Percentiles rank a stretch among this genome's conserved stretches.
Conservation (phyloP, 2,888 invertebrate species). For the Pachymerium ferrugineum region DNA sequence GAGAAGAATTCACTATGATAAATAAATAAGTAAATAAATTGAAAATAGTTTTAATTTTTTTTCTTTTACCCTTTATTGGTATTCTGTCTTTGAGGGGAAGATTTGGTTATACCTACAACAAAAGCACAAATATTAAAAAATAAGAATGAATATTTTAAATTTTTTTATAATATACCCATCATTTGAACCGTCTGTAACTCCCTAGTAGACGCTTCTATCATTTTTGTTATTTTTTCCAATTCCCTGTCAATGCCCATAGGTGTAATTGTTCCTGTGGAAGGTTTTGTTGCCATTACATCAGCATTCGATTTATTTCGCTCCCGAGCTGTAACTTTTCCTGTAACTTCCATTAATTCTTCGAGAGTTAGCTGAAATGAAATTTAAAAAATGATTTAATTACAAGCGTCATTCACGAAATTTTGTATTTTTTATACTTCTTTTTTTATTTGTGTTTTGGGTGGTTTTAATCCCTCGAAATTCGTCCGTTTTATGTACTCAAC, state of each 20-base stretch:
- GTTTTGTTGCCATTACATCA: constrained; percentile 33
- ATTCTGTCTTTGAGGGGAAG: neutral
- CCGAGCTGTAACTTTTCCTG: constrained; percentile 35
- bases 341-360: constrained; percentile 39
- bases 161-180: constrained; percentile 32
- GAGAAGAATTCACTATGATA: neutral
- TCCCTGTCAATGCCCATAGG: constrained; percentile 41
- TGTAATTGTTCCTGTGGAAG: no score
- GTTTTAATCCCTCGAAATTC: constrained; percentile 41
- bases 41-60: neutral
- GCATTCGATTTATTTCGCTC: neutral
- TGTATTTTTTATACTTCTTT: constrained; percentile 39
- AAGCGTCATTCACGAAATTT: neutral
- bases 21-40: neutral
- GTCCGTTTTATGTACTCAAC: constrained; percentile 44
- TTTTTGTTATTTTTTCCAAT: constrained; percentile 43
- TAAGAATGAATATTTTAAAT: no score
- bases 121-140: no score
- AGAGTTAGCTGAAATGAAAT: constrained; percentile 37
- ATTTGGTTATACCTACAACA: neutral
- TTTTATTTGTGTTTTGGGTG: constrained; percentile 37
- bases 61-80: neutral
- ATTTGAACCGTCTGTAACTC: constrained; percentile 37
- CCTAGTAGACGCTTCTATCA: constrained; percentile 42
- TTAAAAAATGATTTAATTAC: constrained; percentile 23